Evolutionary conservation across 1,140 invertebrate genomes (phyloP), one percentile per base, ranked within the genome.

Genomic region (Hylyphantes graminicola): DNA sequence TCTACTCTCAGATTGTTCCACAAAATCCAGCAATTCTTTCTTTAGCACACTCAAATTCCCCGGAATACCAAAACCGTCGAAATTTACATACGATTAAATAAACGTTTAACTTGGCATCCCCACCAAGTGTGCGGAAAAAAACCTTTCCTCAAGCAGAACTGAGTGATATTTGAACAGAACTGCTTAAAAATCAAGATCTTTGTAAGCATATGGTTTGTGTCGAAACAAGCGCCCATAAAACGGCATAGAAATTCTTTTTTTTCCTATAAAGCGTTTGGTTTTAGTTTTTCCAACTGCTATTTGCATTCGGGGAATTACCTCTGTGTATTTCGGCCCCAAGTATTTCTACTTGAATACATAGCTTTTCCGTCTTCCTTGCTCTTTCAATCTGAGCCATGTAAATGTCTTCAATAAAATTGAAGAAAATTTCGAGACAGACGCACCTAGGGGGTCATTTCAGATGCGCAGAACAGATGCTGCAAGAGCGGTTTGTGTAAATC

Each of bases 51-150:
- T 17, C 7, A 59, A 15, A 51, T 21, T 13, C 8, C 48, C 54
- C 12, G 12, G 57, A 35, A 74, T 35, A 35, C 15, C 54, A 15
- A 72, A 72, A 19, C 11, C 13, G 11, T 7, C 19, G 15, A 67
- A 78, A 67, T 78, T 65, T 78, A 55, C 76, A 78, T 78, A 65
- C 76, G 76, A 78, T 78, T 78, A 54, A 65, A 78, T 54, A 67
- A 78, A 65, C 63, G 53, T 65, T 78, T 78, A 67, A 76, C 5
- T 70, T 70, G 9, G 53, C n/a, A 21, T 59, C 11, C 54, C 13
- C 35, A 53, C 15, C 59, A 3, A 50, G 10, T 54, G 10, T 19
- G 59, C n/a, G 48, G 55, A 55, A 57, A 21, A 70, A 35, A 35
- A 12, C 48, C 67, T 51, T 70, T 15, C 35, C 19, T 54, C 17